These are phyloP conservation scores for Oikopleura vanhoeffeni DNA, from an alignment of 23 tunicate genomes.

Conservation along the genomic window DNA sequence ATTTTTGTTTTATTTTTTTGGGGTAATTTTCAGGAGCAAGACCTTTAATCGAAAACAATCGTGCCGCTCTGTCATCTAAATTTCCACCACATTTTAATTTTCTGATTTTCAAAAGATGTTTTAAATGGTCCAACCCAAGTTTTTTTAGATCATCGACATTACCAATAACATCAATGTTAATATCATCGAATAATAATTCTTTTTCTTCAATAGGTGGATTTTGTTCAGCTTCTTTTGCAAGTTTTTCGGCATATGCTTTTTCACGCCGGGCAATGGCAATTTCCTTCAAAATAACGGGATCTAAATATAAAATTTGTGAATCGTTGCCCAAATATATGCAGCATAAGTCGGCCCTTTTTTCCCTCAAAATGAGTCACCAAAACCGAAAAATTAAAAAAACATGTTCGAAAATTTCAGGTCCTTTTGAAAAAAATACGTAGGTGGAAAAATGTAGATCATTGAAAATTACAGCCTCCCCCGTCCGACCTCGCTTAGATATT, in stretches of 20 bases:
- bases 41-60: neutral
- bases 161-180: neutral
- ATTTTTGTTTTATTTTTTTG: no score
- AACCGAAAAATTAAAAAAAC: no score
- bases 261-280: neutral
- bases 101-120: neutral
- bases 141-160: neutral
- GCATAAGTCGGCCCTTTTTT: no score
- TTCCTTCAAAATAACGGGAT: neutral
- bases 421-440: no score
- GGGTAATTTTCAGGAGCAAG: neutral
- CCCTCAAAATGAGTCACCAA: no score
- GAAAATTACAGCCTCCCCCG: no score
- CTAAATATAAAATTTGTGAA: neutral
- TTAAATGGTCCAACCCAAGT: neutral
- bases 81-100: conserved; percentile 12
- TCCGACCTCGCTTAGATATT: no score
- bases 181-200: neutral
- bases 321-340: neutral
- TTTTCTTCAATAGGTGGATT: neutral
- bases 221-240: neutral
- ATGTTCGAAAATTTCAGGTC: no score
- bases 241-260: neutral
- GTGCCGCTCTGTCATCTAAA: neutral
- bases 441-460: no score